phyloP scores from a whole-genome alignment of 2,113 vertebrate genomes.

The Alethe diademata region DNA sequence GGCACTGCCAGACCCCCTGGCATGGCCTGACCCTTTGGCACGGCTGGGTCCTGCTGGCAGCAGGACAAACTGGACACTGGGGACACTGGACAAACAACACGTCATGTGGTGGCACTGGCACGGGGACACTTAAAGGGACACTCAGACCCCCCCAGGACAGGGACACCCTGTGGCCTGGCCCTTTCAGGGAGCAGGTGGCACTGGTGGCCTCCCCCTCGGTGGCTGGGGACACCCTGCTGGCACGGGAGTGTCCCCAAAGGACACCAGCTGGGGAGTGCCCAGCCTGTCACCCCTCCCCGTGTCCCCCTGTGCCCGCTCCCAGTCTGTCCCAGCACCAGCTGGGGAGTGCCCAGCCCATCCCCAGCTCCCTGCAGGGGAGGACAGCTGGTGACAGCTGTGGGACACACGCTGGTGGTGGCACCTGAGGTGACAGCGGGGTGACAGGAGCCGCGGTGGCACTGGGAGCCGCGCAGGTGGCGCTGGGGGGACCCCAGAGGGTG shows the following conservation, averaged over 20 bases:
- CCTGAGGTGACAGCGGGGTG: fast-evolving
- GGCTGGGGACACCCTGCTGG: too few species aligned
- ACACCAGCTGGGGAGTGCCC: not conserved
- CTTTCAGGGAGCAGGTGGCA: not conserved
- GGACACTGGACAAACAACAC: conserved; percentile 21
- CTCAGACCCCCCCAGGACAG: not conserved
- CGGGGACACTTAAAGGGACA: not conserved
- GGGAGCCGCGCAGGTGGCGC: too few species aligned
- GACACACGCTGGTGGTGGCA: not conserved
- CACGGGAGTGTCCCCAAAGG: not conserved
- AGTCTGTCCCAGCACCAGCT: too few species aligned
- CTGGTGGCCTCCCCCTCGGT: not conserved
- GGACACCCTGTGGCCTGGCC: fast-evolving
- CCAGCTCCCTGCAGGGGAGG: not conserved
- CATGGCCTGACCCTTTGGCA: not conserved
- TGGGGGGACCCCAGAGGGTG: not conserved
- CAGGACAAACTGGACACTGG: too few species aligned
- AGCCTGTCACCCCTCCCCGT: not conserved
- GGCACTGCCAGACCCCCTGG: not conserved
- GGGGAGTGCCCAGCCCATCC: too few species aligned
- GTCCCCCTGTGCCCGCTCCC: too few species aligned
- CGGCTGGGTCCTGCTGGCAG: fast-evolving
- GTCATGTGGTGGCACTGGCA: conserved; percentile 8
- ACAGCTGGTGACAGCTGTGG: not conserved
- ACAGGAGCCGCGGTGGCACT: fast-evolving